Evolutionary conservation across 2,797 vertebrate genomes (phyloP).

Genomic region (Lithobates sylvaticus): DNA sequence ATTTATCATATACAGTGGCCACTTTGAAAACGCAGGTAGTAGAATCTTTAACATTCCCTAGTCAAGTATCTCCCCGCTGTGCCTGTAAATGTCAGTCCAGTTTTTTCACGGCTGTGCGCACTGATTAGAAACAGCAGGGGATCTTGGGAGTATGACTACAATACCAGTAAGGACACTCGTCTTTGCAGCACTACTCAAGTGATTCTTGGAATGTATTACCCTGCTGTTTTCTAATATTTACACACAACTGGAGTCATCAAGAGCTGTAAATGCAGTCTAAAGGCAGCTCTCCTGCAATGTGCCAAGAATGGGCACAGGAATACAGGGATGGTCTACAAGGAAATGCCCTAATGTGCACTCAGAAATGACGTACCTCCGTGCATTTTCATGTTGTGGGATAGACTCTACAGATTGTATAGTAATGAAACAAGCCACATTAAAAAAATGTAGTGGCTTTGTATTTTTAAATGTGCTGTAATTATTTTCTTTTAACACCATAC

Average conservation of each 20-base stretch:
- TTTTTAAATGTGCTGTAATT: too few species aligned
- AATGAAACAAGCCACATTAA: too few species aligned
- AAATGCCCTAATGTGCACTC: too few species aligned
- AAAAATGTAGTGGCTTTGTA: too few species aligned
- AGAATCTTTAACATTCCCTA: conserved; percentile 94
- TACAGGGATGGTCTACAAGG: conserved; percentile 10
- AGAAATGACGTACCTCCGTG: too few species aligned
- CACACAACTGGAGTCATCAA: conserved; percentile 93
- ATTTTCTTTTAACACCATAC: too few species aligned
- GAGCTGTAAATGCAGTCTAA: conserved; percentile 80
- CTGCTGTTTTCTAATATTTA: conserved; percentile 99
- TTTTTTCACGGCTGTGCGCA: conserved; percentile 95
- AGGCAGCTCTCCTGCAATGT: conserved; percentile 77
- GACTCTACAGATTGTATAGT: too few species aligned
- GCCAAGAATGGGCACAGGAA: conserved; percentile 74
- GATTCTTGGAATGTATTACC: conserved; percentile 91
- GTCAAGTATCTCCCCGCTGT: conserved; percentile 93
- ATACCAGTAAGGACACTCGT: conserved; percentile 93
- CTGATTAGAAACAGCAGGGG: conserved; percentile 99
- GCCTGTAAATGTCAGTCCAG: conserved; percentile 99
- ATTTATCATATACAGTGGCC: conserved; percentile 87
- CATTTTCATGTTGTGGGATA: too few species aligned
- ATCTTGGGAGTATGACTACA: conserved; percentile 89
- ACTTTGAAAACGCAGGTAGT: conserved; percentile 90
- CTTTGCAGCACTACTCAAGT: conserved; percentile 88